These are phyloP conservation scores for Serilophus lunatus DNA, from an alignment of 2,113 vertebrate genomes.

Conservation along the genomic window DNA sequence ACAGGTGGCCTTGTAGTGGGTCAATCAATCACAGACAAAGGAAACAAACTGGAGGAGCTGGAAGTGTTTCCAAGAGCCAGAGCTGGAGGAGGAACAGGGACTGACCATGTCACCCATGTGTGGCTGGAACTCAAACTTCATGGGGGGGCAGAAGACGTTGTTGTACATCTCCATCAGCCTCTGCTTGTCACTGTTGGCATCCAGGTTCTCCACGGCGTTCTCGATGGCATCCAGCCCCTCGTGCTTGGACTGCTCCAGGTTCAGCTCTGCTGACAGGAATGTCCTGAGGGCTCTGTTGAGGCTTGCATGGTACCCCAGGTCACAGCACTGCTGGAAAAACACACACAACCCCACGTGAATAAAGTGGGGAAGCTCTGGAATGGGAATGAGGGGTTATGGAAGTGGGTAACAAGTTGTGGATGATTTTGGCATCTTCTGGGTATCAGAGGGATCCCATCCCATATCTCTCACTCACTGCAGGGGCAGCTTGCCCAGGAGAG, in stretches of 20 bases:
- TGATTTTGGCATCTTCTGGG: background rate
- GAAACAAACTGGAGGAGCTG: background rate
- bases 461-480: background rate
- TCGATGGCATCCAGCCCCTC: constrained; percentile 91
- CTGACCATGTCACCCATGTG: constrained; percentile 97
- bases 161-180: constrained; percentile 98
- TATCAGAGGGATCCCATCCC: background rate
- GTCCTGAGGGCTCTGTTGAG: constrained; percentile 92
- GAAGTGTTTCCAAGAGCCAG: background rate
- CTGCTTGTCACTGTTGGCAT: constrained; percentile 94
- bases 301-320: constrained; percentile 96
- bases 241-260: constrained; percentile 93
- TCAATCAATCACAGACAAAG: accelerated
- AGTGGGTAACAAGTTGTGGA: accelerated
- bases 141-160: constrained; percentile 94
- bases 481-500: background rate
- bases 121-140: constrained; percentile 97
- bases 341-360: background rate
- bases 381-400: accelerated
- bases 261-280: constrained; percentile 94
- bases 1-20: background rate
- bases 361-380: background rate
- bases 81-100: background rate
- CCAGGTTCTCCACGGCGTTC: constrained; percentile 90
- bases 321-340: constrained; percentile 89